Conservation (phyloP, 2,888 invertebrate species). For the Lypha dubia region DNA sequence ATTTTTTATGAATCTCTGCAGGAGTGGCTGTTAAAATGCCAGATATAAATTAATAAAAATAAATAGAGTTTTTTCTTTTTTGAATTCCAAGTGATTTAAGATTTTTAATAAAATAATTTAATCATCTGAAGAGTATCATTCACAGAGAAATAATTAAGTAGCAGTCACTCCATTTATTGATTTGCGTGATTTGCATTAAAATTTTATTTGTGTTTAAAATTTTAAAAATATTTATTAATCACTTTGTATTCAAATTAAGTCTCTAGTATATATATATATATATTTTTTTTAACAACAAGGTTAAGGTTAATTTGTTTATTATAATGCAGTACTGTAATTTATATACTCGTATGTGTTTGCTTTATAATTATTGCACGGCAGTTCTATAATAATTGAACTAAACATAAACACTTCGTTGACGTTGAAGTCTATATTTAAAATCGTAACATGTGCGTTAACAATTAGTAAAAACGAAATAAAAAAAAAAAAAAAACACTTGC, state of each 20-base stretch:
- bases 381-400: neutral
- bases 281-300: constrained; percentile 55
- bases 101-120: too few species aligned
- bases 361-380: constrained; percentile 16
- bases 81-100: too few species aligned
- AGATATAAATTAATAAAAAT: constrained; percentile 7
- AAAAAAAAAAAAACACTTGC: too few species aligned
- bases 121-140: constrained; percentile 39
- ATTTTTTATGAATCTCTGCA: neutral
- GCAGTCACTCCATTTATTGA: neutral
- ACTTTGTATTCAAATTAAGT: constrained; percentile 58
- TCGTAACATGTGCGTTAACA: constrained; percentile 62
- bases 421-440: constrained; percentile 50
- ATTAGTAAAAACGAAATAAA: too few species aligned
- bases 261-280: neutral
- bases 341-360: constrained; percentile 6
- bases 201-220: constrained; percentile 12
- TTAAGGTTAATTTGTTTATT: constrained; percentile 62
- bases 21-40: neutral
- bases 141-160: constrained; percentile 5
- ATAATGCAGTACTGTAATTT: neutral
- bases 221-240: constrained; percentile 30
- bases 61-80: too few species aligned
- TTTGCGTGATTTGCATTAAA: constrained; percentile 26
- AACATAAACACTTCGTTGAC: constrained; percentile 28